phyloP scores from a whole-genome alignment of 2,113 vertebrate genomes.

The Seriola rivoliana region DNA sequence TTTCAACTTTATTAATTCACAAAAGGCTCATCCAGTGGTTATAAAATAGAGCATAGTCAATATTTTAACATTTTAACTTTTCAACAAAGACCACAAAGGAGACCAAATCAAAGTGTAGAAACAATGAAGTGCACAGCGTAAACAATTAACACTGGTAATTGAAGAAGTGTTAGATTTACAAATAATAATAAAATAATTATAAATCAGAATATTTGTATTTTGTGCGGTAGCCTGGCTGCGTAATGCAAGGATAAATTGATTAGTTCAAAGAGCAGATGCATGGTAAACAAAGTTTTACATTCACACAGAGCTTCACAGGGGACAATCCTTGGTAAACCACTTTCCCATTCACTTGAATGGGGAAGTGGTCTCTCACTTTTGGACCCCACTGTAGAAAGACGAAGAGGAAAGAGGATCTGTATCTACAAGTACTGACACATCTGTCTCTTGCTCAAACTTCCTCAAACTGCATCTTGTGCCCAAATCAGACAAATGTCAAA shows the following conservation, averaged over 20 bases:
- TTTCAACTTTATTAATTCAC: constrained; percentile 71
- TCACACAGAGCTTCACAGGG: constrained; percentile 35
- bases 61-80: constrained; percentile 51
- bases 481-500: neutral
- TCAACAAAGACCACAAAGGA: constrained; percentile 30
- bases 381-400: no score
- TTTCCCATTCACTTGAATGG: no score
- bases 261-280: neutral
- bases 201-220: neutral
- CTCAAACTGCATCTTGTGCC: neutral
- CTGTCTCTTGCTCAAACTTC: neutral
- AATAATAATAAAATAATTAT: neutral
- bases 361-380: no score
- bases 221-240: neutral
- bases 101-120: constrained; percentile 15
- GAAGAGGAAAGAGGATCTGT: neutral
- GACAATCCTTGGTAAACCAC: constrained; percentile 3
- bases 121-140: constrained; percentile 31
- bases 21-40: constrained; percentile 68
- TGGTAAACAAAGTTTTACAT: constrained; percentile 44
- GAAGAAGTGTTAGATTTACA: constrained; percentile 28
- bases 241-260: neutral
- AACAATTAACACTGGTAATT: constrained; percentile 17
- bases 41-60: constrained; percentile 66
- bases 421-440: neutral